Evolutionary conservation across 64 coral and sea anemone species (phyloP).

Genomic region (Hydrozoanthus tunicans): DNA sequence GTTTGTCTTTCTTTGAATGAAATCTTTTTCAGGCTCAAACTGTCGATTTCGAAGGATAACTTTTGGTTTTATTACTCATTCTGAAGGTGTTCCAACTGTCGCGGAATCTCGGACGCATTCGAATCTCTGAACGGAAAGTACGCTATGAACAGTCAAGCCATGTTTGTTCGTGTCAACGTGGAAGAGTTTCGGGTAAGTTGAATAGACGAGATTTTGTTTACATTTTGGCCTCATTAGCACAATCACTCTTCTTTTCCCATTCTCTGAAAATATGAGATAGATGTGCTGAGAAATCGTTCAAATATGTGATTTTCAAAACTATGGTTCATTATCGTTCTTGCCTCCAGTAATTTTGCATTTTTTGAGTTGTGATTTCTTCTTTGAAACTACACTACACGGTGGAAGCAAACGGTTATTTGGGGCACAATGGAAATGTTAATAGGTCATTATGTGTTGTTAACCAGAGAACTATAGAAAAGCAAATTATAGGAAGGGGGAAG

Average conservation of each 20-base stretch:
- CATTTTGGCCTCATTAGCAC: not conserved
- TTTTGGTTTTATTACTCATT: not conserved
- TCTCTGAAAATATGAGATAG: not conserved
- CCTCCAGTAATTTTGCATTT: no score
- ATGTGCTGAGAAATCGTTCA: not conserved
- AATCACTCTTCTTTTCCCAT: no score
- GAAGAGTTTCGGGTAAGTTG: constrained; percentile 41
- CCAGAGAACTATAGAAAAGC: no score
- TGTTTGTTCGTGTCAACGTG: constrained; percentile 18
- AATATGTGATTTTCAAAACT: no score
- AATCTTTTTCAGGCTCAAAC: not conserved
- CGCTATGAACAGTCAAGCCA: constrained; percentile 28
- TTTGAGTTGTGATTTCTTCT: no score
- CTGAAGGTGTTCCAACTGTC: constrained; percentile 37
- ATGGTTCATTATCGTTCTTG: no score
- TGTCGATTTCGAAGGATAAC: not conserved
- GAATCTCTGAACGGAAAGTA: constrained; percentile 49
- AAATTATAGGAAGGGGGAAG: no score
- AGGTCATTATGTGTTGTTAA: no score
- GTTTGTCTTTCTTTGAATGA: not conserved
- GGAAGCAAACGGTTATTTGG: no score
- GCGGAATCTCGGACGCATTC: constrained; percentile 31
- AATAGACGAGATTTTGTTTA: not conserved
- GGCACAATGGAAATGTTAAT: no score
- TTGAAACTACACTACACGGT: no score